Conservation (phyloP, 1,140 invertebrate genomes). For the Scaptomyza montana region DNA sequence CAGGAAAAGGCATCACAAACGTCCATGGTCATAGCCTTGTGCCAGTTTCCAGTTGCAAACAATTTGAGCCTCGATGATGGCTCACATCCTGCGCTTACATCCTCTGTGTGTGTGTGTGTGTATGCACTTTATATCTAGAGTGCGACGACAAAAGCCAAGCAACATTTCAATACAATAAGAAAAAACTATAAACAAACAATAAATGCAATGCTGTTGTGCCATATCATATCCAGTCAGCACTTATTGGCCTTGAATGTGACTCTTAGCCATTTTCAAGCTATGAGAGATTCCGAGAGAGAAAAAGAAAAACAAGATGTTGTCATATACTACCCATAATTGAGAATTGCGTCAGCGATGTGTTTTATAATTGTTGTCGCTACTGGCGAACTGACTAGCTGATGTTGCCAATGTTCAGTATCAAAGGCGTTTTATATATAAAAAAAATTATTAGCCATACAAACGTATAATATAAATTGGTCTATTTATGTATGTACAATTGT, state of each 20-base stretch:
- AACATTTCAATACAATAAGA: background rate
- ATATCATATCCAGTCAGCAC: slow-evolving; percentile 31
- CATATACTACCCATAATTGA: slow-evolving; percentile 49
- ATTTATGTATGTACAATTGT: slow-evolving; percentile 3
- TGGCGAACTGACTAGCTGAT: background rate
- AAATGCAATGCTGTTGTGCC: slow-evolving; percentile 38
- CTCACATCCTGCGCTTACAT: slow-evolving; percentile 35
- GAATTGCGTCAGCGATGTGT: slow-evolving; percentile 52
- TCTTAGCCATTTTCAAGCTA: slow-evolving; percentile 45
- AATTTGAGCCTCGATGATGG: background rate
- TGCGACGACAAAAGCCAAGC: slow-evolving; percentile 20
- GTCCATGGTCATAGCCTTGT: slow-evolving; percentile 33
- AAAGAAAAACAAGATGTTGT: slow-evolving; percentile 59
- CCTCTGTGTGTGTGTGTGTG: slow-evolving; percentile 3
- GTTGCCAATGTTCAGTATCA: slow-evolving; percentile 30
- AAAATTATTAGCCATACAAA: slow-evolving; percentile 52
- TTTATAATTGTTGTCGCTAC: slow-evolving; percentile 11
- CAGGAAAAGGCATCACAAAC: background rate
- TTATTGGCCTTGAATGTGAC: slow-evolving; percentile 53
- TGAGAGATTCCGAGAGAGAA: background rate
- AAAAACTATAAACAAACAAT: slow-evolving; percentile 5
- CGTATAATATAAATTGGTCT: slow-evolving; percentile 19
- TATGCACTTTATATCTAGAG: slow-evolving; percentile 13
- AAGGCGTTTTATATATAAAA: slow-evolving; percentile 62
- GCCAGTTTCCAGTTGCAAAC: slow-evolving; percentile 25